A percentile compares a stretch with the other conserved stretches of the same genome.
Conservation (phyloP, 2,113 vertebrate genomes). For the Spizaetus ornatus region DNA sequence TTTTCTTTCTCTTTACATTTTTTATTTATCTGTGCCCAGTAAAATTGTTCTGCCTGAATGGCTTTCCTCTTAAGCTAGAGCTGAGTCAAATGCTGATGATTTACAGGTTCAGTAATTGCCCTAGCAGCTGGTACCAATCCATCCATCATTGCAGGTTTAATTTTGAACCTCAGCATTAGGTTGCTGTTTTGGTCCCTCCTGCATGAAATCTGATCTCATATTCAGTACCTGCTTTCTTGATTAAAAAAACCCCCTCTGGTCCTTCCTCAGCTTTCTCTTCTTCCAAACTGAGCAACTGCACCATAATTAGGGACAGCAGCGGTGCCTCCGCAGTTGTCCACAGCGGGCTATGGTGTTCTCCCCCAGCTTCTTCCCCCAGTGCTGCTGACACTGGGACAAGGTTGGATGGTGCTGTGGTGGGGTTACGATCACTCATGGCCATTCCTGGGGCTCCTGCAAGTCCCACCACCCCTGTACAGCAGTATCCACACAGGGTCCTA, state of each 20-base stretch:
- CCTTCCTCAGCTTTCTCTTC: background rate
- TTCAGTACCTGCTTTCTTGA: background rate
- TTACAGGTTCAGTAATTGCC: background rate
- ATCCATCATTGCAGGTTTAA: background rate
- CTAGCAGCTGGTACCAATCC: background rate
- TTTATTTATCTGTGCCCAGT: background rate
- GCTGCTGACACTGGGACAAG: background rate
- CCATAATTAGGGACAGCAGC: background rate
- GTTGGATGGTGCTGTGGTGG: accelerated
- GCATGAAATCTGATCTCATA: background rate
- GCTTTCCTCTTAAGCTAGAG: background rate
- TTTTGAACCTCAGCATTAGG: background rate
- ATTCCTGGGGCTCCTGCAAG: background rate
- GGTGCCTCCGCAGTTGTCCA: background rate
- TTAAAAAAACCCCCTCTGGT: background rate
- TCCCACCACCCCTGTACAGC: background rate
- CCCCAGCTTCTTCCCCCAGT: background rate
- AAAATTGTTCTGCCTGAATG: background rate
- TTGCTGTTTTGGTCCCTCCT: background rate
- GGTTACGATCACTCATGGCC: accelerated
- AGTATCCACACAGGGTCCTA: background rate
- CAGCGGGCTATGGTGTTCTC: background rate
- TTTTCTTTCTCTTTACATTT: background rate
- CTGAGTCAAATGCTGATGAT: background rate
- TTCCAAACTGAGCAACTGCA: background rate